These are phyloP conservation scores for Galeopsomyia nigrocyanea DNA, from an alignment of 2,888 invertebrate species.

Conservation along the genomic window DNA sequence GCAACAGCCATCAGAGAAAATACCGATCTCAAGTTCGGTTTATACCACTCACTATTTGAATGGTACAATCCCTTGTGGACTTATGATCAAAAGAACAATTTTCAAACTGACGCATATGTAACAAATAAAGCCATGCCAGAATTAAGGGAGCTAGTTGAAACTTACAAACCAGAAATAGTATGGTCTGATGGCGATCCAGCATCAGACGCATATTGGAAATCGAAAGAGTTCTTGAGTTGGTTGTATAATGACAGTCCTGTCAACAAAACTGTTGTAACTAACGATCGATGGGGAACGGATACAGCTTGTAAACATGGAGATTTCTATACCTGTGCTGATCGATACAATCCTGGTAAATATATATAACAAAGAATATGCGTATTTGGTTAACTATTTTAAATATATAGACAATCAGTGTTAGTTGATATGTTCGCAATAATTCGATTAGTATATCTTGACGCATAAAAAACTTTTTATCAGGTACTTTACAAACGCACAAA, in stretches of 20 bases:
- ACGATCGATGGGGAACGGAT: conserved; percentile 93
- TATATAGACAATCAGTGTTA: too few species aligned
- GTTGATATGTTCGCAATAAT: too few species aligned
- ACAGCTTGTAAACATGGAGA: conserved; percentile 89
- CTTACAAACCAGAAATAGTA: conserved; percentile 82
- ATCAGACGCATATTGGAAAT: conserved; percentile 84
- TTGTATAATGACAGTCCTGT: conserved; percentile 94
- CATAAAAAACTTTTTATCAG: conserved; percentile 53
- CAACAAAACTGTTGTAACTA: conserved; percentile 88
- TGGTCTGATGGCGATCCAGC: conserved; percentile 98
- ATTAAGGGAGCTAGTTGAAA: conserved; percentile 80
- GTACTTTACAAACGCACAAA: conserved; percentile 80
- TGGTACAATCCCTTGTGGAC: conserved; percentile 89
- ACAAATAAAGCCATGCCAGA: conserved; percentile 82
- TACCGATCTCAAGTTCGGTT: conserved; percentile 80
- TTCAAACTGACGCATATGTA: conserved; percentile 77
- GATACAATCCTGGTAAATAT: conserved; percentile 80
- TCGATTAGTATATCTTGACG: too few species aligned
- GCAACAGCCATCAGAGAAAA: conserved; percentile 76
- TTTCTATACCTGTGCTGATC: conserved; percentile 87
- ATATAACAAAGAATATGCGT: neutral
- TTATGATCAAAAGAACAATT: conserved; percentile 77
- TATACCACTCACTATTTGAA: conserved; percentile 89
- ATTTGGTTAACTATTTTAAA: too few species aligned
- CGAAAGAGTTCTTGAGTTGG: conserved; percentile 89